A percentile compares a stretch with the other conserved stretches of the same genome.
These are phyloP conservation scores for Porphyrio hochstetteri DNA, from an alignment of 2,113 vertebrate genomes.

Conservation along the genomic window DNA sequence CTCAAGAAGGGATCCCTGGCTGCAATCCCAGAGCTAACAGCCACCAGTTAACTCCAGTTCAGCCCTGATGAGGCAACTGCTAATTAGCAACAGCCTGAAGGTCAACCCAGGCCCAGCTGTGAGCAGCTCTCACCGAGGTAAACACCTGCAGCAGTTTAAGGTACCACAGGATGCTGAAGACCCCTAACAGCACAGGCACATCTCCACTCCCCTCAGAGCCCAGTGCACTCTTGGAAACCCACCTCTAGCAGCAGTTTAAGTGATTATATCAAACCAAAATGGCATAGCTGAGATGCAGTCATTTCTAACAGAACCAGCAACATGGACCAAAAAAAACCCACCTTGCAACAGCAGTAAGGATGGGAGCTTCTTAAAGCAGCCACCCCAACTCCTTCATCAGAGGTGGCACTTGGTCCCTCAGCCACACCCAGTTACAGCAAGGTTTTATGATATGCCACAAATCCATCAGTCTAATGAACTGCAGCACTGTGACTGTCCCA, in stretches of 20 bases:
- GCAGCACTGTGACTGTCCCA: not conserved
- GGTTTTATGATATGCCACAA: not conserved
- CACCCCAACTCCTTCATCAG: not conserved
- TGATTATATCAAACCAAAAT: fast-evolving
- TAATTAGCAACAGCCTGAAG: not conserved
- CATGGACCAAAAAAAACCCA: not conserved
- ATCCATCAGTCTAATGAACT: not conserved
- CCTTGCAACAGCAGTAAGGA: not conserved
- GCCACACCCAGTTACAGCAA: not conserved
- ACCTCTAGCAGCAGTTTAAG: not conserved
- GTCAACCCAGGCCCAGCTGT: not conserved
- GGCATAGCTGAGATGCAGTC: not conserved
- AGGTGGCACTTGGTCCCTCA: not conserved
- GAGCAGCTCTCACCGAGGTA: not conserved
- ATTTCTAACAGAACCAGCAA: not conserved
- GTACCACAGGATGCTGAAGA: not conserved
- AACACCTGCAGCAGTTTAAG: not conserved
- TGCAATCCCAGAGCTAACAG: not conserved
- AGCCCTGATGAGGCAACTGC: not conserved
- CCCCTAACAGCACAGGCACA: not conserved
- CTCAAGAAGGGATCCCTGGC: not conserved
- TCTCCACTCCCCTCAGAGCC: not conserved
- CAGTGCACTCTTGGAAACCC: not conserved
- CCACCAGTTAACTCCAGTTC: not conserved
- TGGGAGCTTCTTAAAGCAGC: not conserved